Base-by-base conservation (phyloP, 2,888 invertebrate species). In the Cephalotes varians region DNA sequence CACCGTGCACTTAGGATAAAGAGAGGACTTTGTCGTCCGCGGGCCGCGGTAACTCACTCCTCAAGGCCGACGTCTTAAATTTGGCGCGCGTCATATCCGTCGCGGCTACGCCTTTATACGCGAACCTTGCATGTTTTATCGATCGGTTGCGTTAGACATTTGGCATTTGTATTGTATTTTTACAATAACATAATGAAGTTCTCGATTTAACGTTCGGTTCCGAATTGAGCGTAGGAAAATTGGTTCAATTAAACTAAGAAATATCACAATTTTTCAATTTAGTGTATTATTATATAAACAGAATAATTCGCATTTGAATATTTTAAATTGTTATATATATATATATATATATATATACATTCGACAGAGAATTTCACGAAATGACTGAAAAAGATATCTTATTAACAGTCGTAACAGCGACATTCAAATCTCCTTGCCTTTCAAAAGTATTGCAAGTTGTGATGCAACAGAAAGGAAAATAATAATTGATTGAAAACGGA, bases 1-100 rank as follows among this genome's bases (percentile, higher is more conserved):
- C 77, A 34, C 65, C 62, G 71, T 44, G 44, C 74, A 73, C 88
- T 82, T 67, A 73, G 82, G 80, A 85, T 82, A 79, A 88, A 83
- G 69, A 77, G 82, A 73, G 62, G 74, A 86, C 71, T 67, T 65
- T 72, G 58, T 49, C 76, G 81, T 51, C 54, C 76, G 37, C 49
- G 44, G 31, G 15, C 34, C 49, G 49, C 74, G 76, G 71, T 71
- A 79, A 58, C 47, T 79, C 54, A 77, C 31, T 77, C 69, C 77
- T 69, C 77, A 71, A 79, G 77, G 77, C 71, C 77, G 77, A n/a
- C 44, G 77, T 34, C 77, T 79, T 79, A 79, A 79, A 79, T 79
- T 79, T 79, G 77, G 71, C 71, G 71, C 12, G 69, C 44, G 44
- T 56, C 44, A 71, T 71, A 25, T 65, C 37, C 56, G 64, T 37